Evolutionary conservation across 2,797 vertebrate species (phyloP).

Genomic region (Tenualosa thibaudeaui): DNA sequence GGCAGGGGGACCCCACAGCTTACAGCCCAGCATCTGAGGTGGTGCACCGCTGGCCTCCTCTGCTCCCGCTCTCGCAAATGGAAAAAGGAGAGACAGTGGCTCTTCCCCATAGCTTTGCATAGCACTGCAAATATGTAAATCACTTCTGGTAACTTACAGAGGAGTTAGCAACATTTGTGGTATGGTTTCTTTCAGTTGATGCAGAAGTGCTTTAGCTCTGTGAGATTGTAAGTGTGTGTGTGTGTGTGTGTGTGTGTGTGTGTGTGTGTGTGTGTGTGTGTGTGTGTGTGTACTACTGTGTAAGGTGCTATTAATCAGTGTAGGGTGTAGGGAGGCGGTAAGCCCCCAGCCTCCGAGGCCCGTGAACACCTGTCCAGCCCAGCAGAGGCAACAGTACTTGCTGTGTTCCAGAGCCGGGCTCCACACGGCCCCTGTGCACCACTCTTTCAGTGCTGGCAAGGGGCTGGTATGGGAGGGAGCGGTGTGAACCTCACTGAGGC

Average conservation of each 20-base stretch:
- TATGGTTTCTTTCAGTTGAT: background rate
- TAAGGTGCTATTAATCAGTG: background rate
- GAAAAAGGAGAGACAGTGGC: background rate
- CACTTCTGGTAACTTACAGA: background rate
- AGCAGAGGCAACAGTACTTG: background rate
- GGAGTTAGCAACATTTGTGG: background rate
- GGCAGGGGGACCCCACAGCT: conserved; percentile 2
- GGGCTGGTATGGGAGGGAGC: conserved; percentile 39
- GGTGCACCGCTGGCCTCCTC: background rate
- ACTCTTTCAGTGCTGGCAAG: conserved; percentile 40
- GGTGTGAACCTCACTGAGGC: conserved; percentile 57
- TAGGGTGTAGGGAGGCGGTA: background rate
- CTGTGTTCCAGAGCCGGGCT: background rate
- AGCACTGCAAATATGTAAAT: background rate
- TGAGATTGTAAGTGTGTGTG: background rate
- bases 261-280: background rate
- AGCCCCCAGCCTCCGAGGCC: background rate
- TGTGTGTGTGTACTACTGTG: background rate
- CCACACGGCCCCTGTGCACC: conserved; percentile 33
- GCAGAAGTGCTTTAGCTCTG: background rate
- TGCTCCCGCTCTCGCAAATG: background rate
- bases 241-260: background rate
- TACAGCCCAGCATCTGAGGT: background rate
- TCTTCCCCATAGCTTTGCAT: background rate
- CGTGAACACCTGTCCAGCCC: background rate